Conservation (phyloP, 2,113 vertebrate species). For the Taxidea taxus region DNA sequence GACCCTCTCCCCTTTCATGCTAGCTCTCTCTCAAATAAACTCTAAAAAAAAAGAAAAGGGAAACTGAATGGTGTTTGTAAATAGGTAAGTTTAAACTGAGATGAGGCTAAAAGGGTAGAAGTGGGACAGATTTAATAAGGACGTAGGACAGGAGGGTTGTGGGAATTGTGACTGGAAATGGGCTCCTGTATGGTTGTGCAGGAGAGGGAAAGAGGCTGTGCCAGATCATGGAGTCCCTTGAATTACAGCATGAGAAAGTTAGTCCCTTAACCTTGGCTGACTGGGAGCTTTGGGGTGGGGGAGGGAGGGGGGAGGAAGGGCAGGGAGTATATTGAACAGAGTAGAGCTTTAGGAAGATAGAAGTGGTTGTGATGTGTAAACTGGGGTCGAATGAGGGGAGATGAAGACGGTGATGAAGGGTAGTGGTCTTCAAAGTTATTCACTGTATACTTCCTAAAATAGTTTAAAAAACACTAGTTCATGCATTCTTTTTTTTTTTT, state of each 20-base stretch:
- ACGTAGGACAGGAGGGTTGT: neutral
- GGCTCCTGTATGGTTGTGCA: neutral
- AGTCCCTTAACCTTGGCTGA: neutral
- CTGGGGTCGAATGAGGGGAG: neutral
- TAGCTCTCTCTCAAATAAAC: neutral
- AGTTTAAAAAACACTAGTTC: neutral
- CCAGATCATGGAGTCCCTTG: neutral
- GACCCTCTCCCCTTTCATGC: neutral
- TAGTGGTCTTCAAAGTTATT: neutral
- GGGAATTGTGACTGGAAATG: neutral
- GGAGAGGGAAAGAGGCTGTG: too few species aligned
- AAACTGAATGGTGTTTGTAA: neutral
- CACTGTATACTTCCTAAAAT: neutral
- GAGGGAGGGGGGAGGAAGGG: too few species aligned
- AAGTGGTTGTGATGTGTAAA: neutral
- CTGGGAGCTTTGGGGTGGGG: neutral
- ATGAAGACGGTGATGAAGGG: neutral
- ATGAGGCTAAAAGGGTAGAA: neutral
- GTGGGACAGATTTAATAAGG: neutral
- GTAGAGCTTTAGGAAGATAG: too few species aligned
- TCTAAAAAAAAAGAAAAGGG: neutral
- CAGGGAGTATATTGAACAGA: neutral
- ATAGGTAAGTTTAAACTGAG: neutral
- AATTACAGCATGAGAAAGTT: neutral
- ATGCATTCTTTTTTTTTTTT: neutral